Evolutionary conservation across 1,140 invertebrate species (phyloP), one percentile per base, ranked within the genome.

Genomic region (Lepeophtheirus salmonis): DNA sequence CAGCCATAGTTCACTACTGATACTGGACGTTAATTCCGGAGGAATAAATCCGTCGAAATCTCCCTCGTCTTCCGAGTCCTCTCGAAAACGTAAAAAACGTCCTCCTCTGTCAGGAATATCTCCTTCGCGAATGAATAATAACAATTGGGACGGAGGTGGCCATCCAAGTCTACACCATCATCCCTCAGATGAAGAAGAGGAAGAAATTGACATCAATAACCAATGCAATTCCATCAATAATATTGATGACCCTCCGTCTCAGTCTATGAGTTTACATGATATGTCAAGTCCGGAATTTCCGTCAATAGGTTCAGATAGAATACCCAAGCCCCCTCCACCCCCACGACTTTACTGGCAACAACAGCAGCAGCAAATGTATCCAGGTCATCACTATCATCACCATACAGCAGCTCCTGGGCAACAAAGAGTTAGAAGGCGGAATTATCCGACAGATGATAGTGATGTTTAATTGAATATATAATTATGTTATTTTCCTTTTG

Each of bases 1-100:
- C 30, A 30, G 13, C 16, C 25, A 13, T 57, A 30, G 13, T 30
- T 41, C 55, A 24, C 20, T 14, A n/a, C 13, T 57, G 17, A 14
- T 57, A 17, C 55, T 26, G 23, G 17, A 12, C 25, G n/a, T 21
- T n/a, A 23, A n/a, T 12, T n/a, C n/a, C n/a, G n/a, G n/a, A n/a
- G n/a, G n/a, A n/a, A n/a, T n/a, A n/a, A n/a, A n/a, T n/a, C 26
- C 26, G 3, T 25, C 26, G 12, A 57, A 57, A 57, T 57, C 55
- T 26, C 55, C 55, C 13, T 57, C 55, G 16, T 57, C 55, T 16
- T 57, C 55, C 16, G 55, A 57, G 16, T 57, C 55, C 25, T 57
- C 55, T 12, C 21, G 26, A 16, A 57, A 57, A 16, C 21, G 26
- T 24, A 24, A 26, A 16, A 57, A 25, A 17, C 16, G 17, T 4